Base-by-base conservation (phyloP, 2,797 vertebrate genomes). In the Spinibarbus caldwelli region DNA sequence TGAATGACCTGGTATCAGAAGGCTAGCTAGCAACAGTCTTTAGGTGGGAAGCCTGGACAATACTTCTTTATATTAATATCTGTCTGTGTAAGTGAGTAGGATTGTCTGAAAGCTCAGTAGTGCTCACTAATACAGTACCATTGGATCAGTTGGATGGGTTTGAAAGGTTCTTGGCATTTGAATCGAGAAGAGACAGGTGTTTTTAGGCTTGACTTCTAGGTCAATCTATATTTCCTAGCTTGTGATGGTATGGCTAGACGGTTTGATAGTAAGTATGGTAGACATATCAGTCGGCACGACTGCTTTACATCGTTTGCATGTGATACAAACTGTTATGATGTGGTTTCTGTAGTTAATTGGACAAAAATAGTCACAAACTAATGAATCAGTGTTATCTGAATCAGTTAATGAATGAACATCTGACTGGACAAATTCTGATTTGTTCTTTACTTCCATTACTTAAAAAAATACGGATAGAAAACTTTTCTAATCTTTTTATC, bases 1-100 rank as follows among this genome's bases (percentile, higher is more conserved):
- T 83, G 66, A 80, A 88, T 80, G 77, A 80, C 87, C 54, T 57
- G 68, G 7, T 86, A 82, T 88, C 26, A 76, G 49, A 80, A 1
- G 5, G 10, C 36, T 21, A 9, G 31, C 70, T 49, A 82, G 86
- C 77, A 84, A 79, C 47, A 62, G 62, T 83, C 49, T 87, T 83
- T 68, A 86, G 80, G 26, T 76, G 21, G 80, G 81, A 71, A 75
- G 45, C 17, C 45, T 64, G 5, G 26, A 64, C 59, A 64, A 31
- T 31, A 15, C 12, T 31, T 5, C 26, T 75, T 75, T 49, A 75
- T 75, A 49, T 49, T 21, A 49, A 49, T 49, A 19, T 49, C 45
- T 73, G 9, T 49, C 26, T 11, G 15, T 49, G 29, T 49, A 49
- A 47, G 15, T 73, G 26, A 73, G 26, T 76, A 54, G 34, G 36